Evolutionary conservation across 1,140 invertebrate genomes (phyloP), one percentile per base, ranked within the genome.

Genomic region (Drosophila sechellia): DNA sequence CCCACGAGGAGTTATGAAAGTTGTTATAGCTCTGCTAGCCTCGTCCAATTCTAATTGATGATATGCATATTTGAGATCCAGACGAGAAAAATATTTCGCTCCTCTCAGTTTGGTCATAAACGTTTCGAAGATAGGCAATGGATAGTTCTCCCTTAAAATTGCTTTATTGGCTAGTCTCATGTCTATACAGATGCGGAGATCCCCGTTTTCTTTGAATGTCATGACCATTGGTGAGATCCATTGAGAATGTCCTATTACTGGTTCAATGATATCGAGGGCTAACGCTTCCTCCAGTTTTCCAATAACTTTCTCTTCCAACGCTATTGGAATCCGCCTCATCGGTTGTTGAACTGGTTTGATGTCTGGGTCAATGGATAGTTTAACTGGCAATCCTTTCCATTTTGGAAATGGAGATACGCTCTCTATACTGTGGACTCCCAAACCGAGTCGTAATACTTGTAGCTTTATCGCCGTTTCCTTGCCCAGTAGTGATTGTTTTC

Each of bases 221-320:
- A 72, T 42, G 2, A 65, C 71, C 4, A 79, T 58, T 5, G 68
- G 66, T 3, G 58, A 77, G 20, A 77, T 79, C 73, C 64, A 72
- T 10, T 45, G 20, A n/a, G 63, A 72, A 12, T 69, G 73, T 15
- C 72, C 71, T 11, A 37, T 37, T 85, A 27, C 73, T 69, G 11
- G 37, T 39, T 86, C 73, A 13, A 83, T 83, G 34, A 86, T 80
- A 42, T 84, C 77, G n/a, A 37, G 40, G n/a, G 37, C n/a, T 11
- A 83, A 25, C 8, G 60, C 58, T 20, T 79, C 54, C 53, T 90
- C 57, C 27, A 87, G 34, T 46, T 78, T 66, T 11, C 35, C 13
- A 45, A 59, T 59, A 13, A 78, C 60, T 39, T 58, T 60, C 15
- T 55, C 42, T 37, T 70, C 53, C 49, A 75, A 69, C 4, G 63